phyloP scores from a whole-genome alignment of 2,888 invertebrate genomes.

The Drosophila buzzatii region DNA sequence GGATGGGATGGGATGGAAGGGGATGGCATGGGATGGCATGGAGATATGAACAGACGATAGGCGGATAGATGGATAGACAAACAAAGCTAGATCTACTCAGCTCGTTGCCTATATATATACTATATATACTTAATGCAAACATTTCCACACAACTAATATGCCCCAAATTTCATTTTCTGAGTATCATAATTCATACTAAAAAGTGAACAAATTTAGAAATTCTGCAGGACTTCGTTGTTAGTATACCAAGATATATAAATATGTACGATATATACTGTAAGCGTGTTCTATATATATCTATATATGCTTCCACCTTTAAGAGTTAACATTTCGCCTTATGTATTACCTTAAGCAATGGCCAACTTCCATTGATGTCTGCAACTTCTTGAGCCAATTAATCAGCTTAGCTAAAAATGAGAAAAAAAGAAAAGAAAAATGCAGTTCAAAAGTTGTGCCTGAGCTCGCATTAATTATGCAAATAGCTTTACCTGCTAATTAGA shows the following conservation, averaged over 20 bases:
- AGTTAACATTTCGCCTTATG: background rate
- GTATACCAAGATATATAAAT: no score
- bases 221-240: background rate
- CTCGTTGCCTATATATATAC: background rate
- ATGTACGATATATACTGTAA: background rate
- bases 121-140: background rate
- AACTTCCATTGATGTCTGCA: background rate
- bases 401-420: constrained; percentile 10
- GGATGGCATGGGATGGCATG: no score
- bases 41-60: no score
- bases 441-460: constrained; percentile 16
- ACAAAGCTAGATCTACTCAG: no score
- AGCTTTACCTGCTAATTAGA: constrained; percentile 67
- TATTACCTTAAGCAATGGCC: background rate
- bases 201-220: constrained; percentile 4
- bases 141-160: background rate
- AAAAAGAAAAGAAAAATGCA: background rate
- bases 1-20: no score
- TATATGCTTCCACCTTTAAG: background rate
- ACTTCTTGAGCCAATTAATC: constrained; percentile 12
- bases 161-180: background rate
- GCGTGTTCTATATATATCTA: background rate
- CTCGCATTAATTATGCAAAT: constrained; percentile 67
- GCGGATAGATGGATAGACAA: background rate
- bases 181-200: constrained; percentile 9